Conservation (phyloP, 2,113 vertebrate species). For the Otis tarda region DNA sequence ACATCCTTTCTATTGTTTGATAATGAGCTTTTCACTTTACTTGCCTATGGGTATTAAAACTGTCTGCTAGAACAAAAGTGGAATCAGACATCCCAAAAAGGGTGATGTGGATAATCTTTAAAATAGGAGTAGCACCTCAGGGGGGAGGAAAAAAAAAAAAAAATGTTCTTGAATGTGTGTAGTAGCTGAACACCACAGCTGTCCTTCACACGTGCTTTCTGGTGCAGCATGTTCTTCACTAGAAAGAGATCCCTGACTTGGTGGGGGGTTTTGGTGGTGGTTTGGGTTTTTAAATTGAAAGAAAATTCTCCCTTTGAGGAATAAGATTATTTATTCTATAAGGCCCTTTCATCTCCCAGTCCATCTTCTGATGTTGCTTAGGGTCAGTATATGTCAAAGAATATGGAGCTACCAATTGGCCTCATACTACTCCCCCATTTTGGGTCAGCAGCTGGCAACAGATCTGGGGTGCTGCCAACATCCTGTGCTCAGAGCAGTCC, state of each 20-base stretch:
- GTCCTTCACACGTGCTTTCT: neutral
- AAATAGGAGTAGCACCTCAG: neutral
- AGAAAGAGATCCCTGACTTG: neutral
- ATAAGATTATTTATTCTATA: neutral
- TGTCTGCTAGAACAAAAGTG: neutral
- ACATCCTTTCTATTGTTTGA: slow-evolving; percentile 11
- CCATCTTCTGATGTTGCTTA: neutral
- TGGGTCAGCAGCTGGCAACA: neutral
- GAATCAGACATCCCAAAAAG: neutral
- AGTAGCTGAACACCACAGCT: neutral
- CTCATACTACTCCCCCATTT: neutral
- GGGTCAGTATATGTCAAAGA: neutral
- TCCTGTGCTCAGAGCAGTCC: neutral
- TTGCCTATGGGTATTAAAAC: neutral
- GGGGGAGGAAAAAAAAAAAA: neutral
- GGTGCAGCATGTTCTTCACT: neutral
- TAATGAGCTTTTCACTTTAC: slow-evolving; percentile 6
- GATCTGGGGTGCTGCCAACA: neutral
- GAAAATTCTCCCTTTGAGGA: neutral
- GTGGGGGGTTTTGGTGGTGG: neutral
- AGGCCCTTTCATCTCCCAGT: neutral
- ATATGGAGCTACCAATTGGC: neutral
- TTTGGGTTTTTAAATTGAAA: neutral
- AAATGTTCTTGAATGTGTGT: neutral
- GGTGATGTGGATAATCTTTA: neutral